A percentile compares a stretch with the other conserved stretches of the same genome.
Evolutionary conservation across 1,140 invertebrate species (phyloP).

Genomic region (Danaus melanippus): DNA sequence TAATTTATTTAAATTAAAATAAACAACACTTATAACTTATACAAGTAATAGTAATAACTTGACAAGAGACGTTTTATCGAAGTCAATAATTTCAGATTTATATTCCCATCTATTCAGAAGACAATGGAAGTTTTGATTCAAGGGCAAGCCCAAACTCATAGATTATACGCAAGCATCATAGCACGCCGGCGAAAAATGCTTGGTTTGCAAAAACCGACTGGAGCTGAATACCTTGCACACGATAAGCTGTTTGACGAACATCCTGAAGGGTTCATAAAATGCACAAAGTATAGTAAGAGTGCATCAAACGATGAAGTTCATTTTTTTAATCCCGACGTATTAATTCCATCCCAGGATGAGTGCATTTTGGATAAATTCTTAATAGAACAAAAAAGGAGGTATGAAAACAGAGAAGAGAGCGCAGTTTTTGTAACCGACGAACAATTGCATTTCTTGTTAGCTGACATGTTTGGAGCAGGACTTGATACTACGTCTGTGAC

Average conservation of each 20-base stretch:
- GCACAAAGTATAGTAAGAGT: conserved; percentile 57
- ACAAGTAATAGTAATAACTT: too few species aligned
- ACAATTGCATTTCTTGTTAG: conserved; percentile 83
- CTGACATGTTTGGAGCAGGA: conserved; percentile 91
- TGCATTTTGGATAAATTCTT: conserved; percentile 82
- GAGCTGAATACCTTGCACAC: conserved; percentile 38
- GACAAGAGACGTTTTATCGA: background rate
- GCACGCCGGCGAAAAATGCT: conserved; percentile 67
- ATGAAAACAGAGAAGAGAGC: conserved; percentile 49
- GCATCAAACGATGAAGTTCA: conserved; percentile 39
- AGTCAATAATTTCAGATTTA: conserved; percentile 38
- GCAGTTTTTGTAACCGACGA: conserved; percentile 72
- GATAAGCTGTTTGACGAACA: conserved; percentile 47
- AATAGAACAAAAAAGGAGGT: conserved; percentile 73
- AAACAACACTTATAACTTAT: too few species aligned
- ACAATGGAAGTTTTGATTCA: conserved; percentile 66
- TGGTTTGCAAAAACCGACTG: conserved; percentile 36
- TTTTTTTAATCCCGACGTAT: conserved; percentile 54
- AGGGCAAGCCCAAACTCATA: conserved; percentile 81
- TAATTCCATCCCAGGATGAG: conserved; percentile 56
- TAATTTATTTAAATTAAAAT: too few species aligned
- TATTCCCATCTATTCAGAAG: conserved; percentile 49
- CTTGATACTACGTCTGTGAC: conserved; percentile 92
- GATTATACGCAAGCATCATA: conserved; percentile 79
- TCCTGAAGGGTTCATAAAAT: conserved; percentile 49